A percentile compares a stretch with the other conserved stretches of the same genome.
These are phyloP conservation scores for Decapterus maruadsi DNA, from an alignment of 2,797 vertebrate genomes.

Conservation along the genomic window DNA sequence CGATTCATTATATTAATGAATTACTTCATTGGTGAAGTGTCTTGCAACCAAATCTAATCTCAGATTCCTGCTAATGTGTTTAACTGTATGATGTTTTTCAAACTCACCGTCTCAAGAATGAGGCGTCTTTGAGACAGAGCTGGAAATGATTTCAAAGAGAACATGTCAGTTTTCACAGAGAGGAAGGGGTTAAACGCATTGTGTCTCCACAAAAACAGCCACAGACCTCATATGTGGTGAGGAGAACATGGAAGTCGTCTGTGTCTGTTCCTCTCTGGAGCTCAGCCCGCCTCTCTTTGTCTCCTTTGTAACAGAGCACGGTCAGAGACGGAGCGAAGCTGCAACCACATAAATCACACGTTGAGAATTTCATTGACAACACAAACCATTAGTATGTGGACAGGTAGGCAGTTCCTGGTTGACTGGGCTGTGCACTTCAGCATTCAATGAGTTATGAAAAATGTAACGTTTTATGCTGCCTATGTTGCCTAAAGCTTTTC, in stretches of 20 bases:
- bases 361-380: neutral
- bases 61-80: neutral
- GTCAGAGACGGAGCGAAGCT: slow-evolving; percentile 90
- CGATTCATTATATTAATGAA: no score
- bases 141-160: slow-evolving; percentile 68
- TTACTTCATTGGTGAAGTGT: neutral
- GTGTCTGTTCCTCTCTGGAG: slow-evolving; percentile 80
- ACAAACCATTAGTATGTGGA: neutral
- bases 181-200: neutral
- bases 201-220: neutral
- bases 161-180: neutral
- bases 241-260: slow-evolving; percentile 83
- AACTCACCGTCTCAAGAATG: slow-evolving; percentile 89
- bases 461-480: no score
- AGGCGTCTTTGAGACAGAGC: slow-evolving; percentile 92
- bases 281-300: slow-evolving; percentile 87
- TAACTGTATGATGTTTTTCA: neutral
- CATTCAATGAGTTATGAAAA: neutral
- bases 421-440: neutral
- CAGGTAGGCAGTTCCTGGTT: neutral
- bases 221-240: slow-evolving; percentile 93
- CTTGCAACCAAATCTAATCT: neutral
- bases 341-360: slow-evolving; percentile 13
- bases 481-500: no score
- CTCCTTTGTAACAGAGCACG: slow-evolving; percentile 88